Evolutionary conservation across 2,113 vertebrate genomes (phyloP).

Genomic region (Halcyon senegalensis): DNA sequence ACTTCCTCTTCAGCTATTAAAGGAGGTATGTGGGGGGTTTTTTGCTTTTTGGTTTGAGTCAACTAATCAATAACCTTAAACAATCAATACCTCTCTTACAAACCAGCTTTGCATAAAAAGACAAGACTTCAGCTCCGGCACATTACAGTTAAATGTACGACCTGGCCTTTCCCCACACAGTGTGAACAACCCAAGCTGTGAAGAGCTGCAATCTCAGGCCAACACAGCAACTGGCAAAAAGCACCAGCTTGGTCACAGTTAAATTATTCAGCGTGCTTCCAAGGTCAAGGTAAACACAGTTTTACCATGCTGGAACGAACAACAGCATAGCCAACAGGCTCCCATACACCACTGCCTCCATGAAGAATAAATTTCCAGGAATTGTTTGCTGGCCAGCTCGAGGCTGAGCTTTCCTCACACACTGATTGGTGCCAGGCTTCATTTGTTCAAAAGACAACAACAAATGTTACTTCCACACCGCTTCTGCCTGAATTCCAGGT

Average conservation of each 20-base stretch:
- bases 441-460: background rate
- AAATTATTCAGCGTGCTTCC: background rate
- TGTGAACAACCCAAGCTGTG: background rate
- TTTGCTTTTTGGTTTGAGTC: background rate
- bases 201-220: background rate
- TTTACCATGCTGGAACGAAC: background rate
- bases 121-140: background rate
- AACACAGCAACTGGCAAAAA: background rate
- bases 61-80: background rate
- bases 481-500: background rate
- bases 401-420: background rate
- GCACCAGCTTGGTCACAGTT: background rate
- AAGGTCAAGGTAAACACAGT: background rate
- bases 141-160: background rate
- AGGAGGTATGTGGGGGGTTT: fast-evolving
- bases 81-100: background rate
- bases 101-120: background rate
- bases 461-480: background rate
- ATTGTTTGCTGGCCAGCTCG: background rate
- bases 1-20: background rate
- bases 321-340: background rate
- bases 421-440: background rate
- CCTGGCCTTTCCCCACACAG: background rate
- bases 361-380: background rate
- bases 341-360: background rate